A percentile compares a stretch with the other conserved stretches of the same genome.
Evolutionary conservation across 1,140 invertebrate genomes (phyloP).

Genomic region (Campoletis sonorensis): DNA sequence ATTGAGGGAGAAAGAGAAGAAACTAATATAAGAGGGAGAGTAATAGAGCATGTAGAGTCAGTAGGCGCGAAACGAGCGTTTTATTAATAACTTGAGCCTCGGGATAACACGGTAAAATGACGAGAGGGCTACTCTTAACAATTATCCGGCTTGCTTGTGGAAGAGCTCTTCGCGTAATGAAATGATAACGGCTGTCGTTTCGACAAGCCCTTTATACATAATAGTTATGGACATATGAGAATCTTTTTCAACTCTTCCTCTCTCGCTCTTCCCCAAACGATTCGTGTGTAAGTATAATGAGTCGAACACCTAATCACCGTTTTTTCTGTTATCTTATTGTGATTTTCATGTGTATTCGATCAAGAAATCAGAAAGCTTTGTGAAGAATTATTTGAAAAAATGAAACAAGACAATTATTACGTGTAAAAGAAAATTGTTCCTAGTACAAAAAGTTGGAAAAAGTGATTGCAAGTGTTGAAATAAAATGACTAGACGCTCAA

Average conservation of each 20-base stretch:
- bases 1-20: background rate
- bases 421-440: no score
- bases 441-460: no score
- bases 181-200: conserved; percentile 67
- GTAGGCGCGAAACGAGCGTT: conserved; percentile 58
- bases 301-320: no score
- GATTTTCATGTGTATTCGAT: no score
- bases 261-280: background rate
- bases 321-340: no score
- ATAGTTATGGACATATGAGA: background rate
- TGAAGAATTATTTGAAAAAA: no score
- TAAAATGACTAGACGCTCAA: no score
- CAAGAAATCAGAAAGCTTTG: no score
- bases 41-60: background rate
- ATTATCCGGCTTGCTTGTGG: conserved; percentile 66
- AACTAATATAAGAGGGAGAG: background rate
- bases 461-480: no score
- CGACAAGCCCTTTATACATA: conserved; percentile 34
- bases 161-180: conserved; percentile 58
- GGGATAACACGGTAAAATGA: conserved; percentile 61
- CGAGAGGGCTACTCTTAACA: conserved; percentile 65
- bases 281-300: no score
- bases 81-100: conserved; percentile 72
- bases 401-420: no score
- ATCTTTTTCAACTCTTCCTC: background rate